phyloP scores from a whole-genome alignment of 2,113 vertebrate genomes.

The Neolamprologus toae region DNA sequence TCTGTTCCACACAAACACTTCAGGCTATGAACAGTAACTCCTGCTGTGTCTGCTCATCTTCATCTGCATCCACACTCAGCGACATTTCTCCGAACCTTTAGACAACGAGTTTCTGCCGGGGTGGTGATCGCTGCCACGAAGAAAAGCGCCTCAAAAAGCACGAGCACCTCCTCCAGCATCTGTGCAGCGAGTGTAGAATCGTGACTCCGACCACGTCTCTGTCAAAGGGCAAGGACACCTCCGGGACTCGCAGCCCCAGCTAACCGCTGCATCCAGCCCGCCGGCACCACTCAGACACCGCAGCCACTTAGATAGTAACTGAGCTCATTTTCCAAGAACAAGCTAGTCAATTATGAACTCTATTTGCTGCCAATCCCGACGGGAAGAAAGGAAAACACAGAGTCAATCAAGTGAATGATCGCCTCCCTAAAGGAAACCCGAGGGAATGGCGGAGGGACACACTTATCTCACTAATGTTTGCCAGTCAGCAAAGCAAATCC shows the following conservation, averaged over 20 bases:
- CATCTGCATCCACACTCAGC: not conserved
- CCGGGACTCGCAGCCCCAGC: not conserved
- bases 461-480: not conserved
- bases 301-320: not conserved
- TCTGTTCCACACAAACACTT: not conserved
- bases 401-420: conserved; percentile 14
- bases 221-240: not conserved
- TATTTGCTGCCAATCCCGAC: conserved; percentile 19
- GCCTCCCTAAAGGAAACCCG: not conserved
- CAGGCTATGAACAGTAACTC: no score
- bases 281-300: not conserved
- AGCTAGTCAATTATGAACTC: conserved; percentile 22
- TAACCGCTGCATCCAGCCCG: not conserved
- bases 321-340: not conserved
- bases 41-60: not conserved
- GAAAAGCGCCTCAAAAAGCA: not conserved
- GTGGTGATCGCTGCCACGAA: not conserved
- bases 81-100: fast-evolving
- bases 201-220: not conserved
- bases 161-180: not conserved
- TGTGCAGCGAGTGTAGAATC: not conserved
- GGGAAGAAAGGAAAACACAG: not conserved
- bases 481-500: not conserved
- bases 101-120: not conserved
- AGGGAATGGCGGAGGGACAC: not conserved